Evolutionary conservation across 2,113 vertebrate genomes (phyloP).

Genomic region (Pseudorhombus dupliciocellatus): DNA sequence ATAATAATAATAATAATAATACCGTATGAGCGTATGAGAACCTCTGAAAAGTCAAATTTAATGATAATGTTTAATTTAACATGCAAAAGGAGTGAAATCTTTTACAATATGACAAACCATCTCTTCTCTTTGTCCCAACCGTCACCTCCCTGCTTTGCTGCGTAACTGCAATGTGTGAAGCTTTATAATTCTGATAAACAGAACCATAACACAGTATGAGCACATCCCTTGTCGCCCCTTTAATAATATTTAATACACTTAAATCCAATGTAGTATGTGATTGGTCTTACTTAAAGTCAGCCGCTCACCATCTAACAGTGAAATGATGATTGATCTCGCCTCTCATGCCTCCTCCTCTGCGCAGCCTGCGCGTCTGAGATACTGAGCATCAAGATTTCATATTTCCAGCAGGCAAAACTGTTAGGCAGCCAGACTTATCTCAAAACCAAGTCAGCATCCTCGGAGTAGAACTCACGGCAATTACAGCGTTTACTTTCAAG

Average conservation of each 20-base stretch:
- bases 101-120: too few species aligned
- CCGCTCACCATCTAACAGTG: background rate
- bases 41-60: too few species aligned
- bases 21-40: too few species aligned
- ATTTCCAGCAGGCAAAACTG: constrained; percentile 8
- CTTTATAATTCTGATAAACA: background rate
- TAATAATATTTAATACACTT: background rate
- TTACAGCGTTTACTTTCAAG: constrained; percentile 5
- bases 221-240: background rate
- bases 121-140: background rate
- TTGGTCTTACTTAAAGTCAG: constrained; percentile 2
- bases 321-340: constrained; percentile 20
- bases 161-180: background rate
- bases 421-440: constrained; percentile 5
- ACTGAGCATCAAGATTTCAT: constrained; percentile 22
- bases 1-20: too few species aligned
- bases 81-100: too few species aligned
- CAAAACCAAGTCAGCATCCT: constrained; percentile 17
- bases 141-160: too few species aligned
- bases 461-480: background rate
- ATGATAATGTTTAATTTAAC: too few species aligned
- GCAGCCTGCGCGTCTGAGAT: constrained; percentile 37
- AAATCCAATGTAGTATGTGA: background rate
- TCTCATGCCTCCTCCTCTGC: constrained; percentile 20
- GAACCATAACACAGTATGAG: background rate